Evolutionary conservation across 2,113 vertebrate species (phyloP).

Genomic region (Nerophis ophidion): DNA sequence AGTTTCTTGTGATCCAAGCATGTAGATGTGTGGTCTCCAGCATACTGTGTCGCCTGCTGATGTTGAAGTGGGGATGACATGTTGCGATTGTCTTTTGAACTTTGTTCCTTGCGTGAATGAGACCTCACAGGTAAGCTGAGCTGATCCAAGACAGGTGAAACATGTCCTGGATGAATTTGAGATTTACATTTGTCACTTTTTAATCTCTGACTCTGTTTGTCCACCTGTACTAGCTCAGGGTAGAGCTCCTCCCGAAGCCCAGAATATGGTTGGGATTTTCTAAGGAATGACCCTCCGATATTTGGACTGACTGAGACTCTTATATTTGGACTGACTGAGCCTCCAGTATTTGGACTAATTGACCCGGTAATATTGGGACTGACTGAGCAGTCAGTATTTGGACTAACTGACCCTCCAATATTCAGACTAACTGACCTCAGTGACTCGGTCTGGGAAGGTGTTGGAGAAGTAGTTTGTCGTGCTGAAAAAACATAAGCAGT

Average conservation of each 20-base stretch:
- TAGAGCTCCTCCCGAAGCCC: constrained; percentile 17
- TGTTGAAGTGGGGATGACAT: constrained; percentile 39
- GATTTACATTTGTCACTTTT: constrained; percentile 24
- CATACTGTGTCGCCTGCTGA: constrained; percentile 38
- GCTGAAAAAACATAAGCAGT: constrained; percentile 48
- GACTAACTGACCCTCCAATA: neutral
- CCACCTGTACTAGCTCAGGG: constrained; percentile 8
- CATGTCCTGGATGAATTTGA: constrained; percentile 25
- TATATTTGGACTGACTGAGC: constrained; percentile 29
- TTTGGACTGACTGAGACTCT: constrained; percentile 31
- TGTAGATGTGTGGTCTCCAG: constrained; percentile 16
- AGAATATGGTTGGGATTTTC: constrained; percentile 32
- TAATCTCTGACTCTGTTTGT: constrained; percentile 18
- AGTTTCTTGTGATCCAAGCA: constrained; percentile 18
- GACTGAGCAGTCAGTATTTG: too few relatives aligned
- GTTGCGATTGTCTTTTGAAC: constrained; percentile 7
- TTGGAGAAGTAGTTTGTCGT: constrained; percentile 48
- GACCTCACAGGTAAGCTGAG: constrained; percentile 27
- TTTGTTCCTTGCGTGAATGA: constrained; percentile 24
- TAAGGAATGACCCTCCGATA: neutral
- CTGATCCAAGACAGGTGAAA: constrained; percentile 24
- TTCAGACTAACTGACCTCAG: constrained; percentile 46
- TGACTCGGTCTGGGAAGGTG: constrained; percentile 38
- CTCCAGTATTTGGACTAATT: too few relatives aligned
- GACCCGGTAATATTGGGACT: constrained; percentile 32